Conservation (phyloP, 1,140 invertebrate genomes). For the Myzus persicae region DNA sequence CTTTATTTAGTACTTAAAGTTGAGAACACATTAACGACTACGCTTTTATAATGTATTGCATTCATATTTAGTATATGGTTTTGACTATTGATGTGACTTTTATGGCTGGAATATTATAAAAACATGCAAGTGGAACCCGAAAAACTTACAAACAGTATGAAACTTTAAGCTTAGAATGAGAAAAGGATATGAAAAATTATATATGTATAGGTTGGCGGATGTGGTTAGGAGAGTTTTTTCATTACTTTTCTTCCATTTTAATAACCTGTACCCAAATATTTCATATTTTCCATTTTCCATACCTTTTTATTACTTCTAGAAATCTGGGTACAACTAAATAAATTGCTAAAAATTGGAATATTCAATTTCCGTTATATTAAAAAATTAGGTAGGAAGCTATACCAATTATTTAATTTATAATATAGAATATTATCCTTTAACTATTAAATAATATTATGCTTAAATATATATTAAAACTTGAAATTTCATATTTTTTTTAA, state of each 20-base stretch:
- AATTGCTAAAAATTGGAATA: neutral
- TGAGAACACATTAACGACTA: neutral
- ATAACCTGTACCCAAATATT: conserved; percentile 39
- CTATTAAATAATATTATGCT: neutral
- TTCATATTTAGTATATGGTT: neutral
- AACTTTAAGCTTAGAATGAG: conserved; percentile 24
- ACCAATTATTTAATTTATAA: neutral
- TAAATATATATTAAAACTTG: neutral
- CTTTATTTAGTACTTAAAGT: neutral
- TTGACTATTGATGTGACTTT: conserved; percentile 15
- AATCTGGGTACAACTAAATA: neutral
- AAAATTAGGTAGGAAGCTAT: neutral
- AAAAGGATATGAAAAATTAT: neutral
- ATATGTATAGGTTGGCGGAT: neutral
- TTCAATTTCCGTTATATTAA: neutral
- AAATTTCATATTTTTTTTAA: neutral
- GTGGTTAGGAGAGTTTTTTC: neutral
- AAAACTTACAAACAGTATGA: neutral
- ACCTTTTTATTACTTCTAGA: conserved; percentile 9
- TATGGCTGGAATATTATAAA: conserved; percentile 13
- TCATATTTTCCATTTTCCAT: neutral
- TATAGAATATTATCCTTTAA: neutral
- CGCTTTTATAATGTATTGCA: neutral
- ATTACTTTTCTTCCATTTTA: conserved; percentile 33
- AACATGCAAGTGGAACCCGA: neutral